Percentiles rank a stretch among this genome's conserved stretches.
phyloP scores from a whole-genome alignment of 1,140 invertebrate species.

The Octopus bimaculoides region DNA sequence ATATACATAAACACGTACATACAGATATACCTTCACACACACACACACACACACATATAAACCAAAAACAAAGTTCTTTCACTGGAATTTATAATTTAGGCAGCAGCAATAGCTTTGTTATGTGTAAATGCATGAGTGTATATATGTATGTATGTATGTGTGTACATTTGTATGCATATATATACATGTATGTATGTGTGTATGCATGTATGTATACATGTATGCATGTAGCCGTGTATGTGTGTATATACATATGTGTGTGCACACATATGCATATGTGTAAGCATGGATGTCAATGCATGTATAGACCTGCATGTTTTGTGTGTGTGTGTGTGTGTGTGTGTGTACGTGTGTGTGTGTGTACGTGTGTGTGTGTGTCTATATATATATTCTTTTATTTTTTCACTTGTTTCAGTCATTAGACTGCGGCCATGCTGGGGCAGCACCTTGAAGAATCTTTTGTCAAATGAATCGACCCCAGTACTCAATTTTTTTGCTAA shows the following conservation, averaged over 20 bases:
- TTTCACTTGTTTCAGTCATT: no score
- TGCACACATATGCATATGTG: slow-evolving; percentile 13
- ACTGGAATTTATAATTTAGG: no score
- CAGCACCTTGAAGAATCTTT: no score
- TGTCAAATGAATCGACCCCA: no score
- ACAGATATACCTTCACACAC: no score
- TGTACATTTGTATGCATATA: background rate
- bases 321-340: slow-evolving; percentile 9
- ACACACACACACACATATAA: no score
- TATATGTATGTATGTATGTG: background rate
- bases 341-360: slow-evolving; percentile 3
- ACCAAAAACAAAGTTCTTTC: no score
- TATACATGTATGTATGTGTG: slow-evolving; percentile 13
- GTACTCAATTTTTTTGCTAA: no score
- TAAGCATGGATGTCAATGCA: background rate
- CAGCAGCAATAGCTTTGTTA: background rate
- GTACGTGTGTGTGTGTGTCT: slow-evolving; percentile 6
- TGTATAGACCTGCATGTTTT: background rate
- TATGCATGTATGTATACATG: slow-evolving; percentile 16
- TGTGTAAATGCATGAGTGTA: background rate
- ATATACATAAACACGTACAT: no score
- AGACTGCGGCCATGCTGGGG: no score
- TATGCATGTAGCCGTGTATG: background rate
- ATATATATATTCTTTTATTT: slow-evolving; percentile 7
- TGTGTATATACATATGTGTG: slow-evolving; percentile 18